A percentile compares a stretch with the other conserved stretches of the same genome.
These are phyloP conservation scores for Rhinolophus ferrumequinum DNA, from an alignment of 2,113 vertebrate genomes.

Conservation along the genomic window DNA sequence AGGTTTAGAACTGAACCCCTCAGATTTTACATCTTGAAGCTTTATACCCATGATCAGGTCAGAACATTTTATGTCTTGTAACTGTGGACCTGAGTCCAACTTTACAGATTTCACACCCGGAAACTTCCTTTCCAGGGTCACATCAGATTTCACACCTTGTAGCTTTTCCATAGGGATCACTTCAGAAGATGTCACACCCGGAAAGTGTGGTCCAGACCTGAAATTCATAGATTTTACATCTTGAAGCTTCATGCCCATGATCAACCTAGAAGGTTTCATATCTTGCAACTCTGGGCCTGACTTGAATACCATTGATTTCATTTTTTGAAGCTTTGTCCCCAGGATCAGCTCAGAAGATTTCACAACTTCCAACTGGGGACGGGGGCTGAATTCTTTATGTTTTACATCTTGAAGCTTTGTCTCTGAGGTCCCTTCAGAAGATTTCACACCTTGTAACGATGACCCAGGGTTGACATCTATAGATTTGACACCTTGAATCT, in stretches of 20 bases:
- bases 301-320: not conserved
- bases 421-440: not conserved
- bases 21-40: conserved; percentile 15
- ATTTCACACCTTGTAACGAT: not conserved
- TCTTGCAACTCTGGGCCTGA: conserved; percentile 53
- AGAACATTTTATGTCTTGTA: conserved; percentile 38
- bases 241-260: conserved; percentile 43
- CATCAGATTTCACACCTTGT: conserved; percentile 39
- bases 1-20: not conserved
- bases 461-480: conserved; percentile 8
- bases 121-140: not conserved
- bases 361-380: not conserved
- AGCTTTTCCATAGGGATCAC: not conserved
- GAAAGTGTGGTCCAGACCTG: not conserved
- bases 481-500: conserved; percentile 21
- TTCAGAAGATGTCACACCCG: conserved; percentile 34
- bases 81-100: not conserved
- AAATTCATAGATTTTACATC: conserved; percentile 40
- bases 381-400: not conserved
- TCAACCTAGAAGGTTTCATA: conserved; percentile 38
- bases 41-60: conserved; percentile 45
- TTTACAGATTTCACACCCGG: conserved; percentile 7
- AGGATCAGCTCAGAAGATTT: conserved; percentile 31
- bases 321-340: not conserved
- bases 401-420: conserved; percentile 22